Evolutionary conservation across 2,797 vertebrate genomes (phyloP).

Genomic region (Tragelaphus oryx): DNA sequence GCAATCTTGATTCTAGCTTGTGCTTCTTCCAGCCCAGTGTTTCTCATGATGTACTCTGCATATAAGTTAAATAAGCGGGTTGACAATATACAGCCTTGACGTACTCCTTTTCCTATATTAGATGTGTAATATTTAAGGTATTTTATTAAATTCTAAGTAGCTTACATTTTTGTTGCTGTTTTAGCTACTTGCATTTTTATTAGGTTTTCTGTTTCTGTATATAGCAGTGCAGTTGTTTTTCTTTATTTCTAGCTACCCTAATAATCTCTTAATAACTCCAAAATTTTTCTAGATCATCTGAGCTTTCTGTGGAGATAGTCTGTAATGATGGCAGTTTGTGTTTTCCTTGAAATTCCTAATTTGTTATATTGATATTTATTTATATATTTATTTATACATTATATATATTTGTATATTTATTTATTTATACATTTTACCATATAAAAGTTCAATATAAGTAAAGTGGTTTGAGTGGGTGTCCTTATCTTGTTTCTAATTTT

Average conservation of each 20-base stretch:
- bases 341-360: background rate
- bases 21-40: too few relatives aligned
- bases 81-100: too few relatives aligned
- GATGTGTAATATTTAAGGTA: background rate
- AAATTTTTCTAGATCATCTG: background rate
- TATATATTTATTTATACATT: background rate
- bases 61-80: too few relatives aligned
- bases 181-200: background rate
- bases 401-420: background rate
- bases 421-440: background rate
- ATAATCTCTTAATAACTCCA: background rate
- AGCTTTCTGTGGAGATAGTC: background rate
- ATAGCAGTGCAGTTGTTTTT: background rate
- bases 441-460: background rate
- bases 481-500: background rate
- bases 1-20: too few relatives aligned
- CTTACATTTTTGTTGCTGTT: background rate
- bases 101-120: background rate
- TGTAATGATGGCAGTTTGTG: background rate
- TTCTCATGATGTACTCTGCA: too few relatives aligned
- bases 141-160: background rate
- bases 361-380: background rate
- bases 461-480: background rate
- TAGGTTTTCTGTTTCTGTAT: background rate
- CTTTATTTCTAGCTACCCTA: background rate